These are phyloP conservation scores for Drepana arcuata DNA, from an alignment of 1,140 invertebrate genomes.

Conservation along the genomic window DNA sequence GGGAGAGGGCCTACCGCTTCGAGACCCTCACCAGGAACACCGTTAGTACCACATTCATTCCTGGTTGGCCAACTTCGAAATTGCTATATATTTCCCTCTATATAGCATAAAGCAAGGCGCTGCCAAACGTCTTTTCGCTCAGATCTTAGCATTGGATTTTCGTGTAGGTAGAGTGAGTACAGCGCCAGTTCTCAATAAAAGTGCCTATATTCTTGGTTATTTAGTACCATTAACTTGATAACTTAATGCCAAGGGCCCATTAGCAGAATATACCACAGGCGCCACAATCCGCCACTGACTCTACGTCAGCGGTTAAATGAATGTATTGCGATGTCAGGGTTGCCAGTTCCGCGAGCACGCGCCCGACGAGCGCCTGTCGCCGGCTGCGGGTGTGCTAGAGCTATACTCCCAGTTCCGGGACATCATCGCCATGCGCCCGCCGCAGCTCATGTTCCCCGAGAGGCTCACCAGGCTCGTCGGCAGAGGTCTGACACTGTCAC, in stretches of 20 bases:
- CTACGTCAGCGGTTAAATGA: too few relatives aligned
- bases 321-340: slow-evolving; percentile 43
- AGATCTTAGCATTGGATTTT: too few relatives aligned
- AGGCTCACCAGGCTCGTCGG: slow-evolving; percentile 76
- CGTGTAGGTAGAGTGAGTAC: too few relatives aligned
- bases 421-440: slow-evolving; percentile 74
- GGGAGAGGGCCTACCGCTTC: slow-evolving; percentile 85
- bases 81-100: neutral
- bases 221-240: too few relatives aligned
- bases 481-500: too few relatives aligned
- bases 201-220: too few relatives aligned
- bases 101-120: too few relatives aligned
- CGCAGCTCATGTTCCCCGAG: slow-evolving; percentile 78
- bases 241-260: too few relatives aligned
- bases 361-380: slow-evolving; percentile 69
- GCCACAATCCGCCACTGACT: too few relatives aligned
- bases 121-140: too few relatives aligned
- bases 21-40: slow-evolving; percentile 75
- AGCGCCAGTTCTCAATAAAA: too few relatives aligned
- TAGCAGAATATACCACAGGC: too few relatives aligned
- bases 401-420: slow-evolving; percentile 73
- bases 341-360: slow-evolving; percentile 78
- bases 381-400: slow-evolving; percentile 73
- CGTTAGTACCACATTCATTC: slow-evolving; percentile 19
- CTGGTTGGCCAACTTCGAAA: neutral